Conservation (phyloP, 2,888 invertebrate genomes). For the Hypolimnas misippus region DNA sequence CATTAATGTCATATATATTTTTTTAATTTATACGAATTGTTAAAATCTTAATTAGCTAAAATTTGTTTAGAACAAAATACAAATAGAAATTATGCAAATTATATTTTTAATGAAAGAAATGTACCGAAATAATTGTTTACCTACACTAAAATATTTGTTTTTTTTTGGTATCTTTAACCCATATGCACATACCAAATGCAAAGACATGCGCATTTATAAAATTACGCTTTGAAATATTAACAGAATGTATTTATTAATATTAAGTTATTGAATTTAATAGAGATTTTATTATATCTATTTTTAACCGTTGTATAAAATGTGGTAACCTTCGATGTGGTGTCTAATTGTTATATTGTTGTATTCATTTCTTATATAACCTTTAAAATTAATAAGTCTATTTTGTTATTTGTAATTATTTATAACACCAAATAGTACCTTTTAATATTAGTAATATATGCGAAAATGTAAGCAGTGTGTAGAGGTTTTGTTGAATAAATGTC, state of each 20-base stretch:
- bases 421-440: conserved; percentile 80
- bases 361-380: conserved; percentile 26
- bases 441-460: conserved; percentile 65
- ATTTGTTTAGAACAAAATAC: no score
- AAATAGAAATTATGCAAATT: no score
- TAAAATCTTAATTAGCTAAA: no score
- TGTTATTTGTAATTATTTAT: conserved; percentile 71
- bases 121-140: neutral
- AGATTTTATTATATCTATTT: conserved; percentile 14
- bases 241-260: conserved; percentile 9
- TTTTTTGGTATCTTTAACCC: neutral
- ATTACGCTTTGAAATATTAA: conserved; percentile 27
- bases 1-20: no score
- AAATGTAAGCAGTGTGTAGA: conserved; percentile 76
- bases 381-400: conserved; percentile 52
- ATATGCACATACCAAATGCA: conserved; percentile 5
- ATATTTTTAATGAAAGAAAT: no score
- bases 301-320: conserved; percentile 16
- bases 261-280: conserved; percentile 21
- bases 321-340: conserved; percentile 15
- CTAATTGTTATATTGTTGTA: conserved; percentile 28
- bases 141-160: neutral
- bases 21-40: no score
- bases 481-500: conserved; percentile 82
- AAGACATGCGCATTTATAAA: conserved; percentile 27